A percentile compares a stretch with the other conserved stretches of the same genome.
Evolutionary conservation across 2,888 invertebrate species (phyloP).

Genomic region (Mellilla xanthometata): DNA sequence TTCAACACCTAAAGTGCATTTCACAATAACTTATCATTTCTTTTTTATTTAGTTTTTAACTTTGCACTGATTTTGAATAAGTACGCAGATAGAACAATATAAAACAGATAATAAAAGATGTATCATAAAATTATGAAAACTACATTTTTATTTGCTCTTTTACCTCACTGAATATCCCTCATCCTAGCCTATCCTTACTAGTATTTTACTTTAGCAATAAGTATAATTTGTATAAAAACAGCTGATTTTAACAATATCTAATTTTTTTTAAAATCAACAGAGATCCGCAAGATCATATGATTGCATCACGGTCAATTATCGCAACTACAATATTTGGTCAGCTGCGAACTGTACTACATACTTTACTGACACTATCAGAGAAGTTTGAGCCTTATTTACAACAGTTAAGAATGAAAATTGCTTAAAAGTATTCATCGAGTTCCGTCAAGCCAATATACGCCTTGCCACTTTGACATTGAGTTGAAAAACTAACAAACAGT

Average conservation of each 20-base stretch:
- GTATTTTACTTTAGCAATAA: no score
- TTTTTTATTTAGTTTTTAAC: constrained; percentile 61
- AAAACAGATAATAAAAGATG: constrained; percentile 61
- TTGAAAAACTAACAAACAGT: constrained; percentile 33
- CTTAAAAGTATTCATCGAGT: constrained; percentile 1
- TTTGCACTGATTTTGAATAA: constrained; percentile 73
- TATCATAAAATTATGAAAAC: constrained; percentile 41
- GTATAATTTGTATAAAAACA: no score
- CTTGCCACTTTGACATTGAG: constrained; percentile 41
- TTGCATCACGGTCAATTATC: constrained; percentile 81
- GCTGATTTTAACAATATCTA: neutral
- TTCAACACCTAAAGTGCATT: constrained; percentile 40
- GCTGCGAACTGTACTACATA: constrained; percentile 67
- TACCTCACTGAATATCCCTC: neutral
- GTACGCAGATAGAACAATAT: constrained; percentile 54
- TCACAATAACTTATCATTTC: constrained; percentile 55
- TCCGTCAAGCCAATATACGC: constrained; percentile 43
- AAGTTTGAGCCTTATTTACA: neutral
- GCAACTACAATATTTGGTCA: constrained; percentile 80
- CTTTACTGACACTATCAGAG: constrained; percentile 23
- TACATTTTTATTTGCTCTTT: constrained; percentile 31
- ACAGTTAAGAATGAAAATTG: constrained; percentile 30
- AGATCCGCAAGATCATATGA: constrained; percentile 65
- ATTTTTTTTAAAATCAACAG: constrained; percentile 26
- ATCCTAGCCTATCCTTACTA: no score